phyloP scores from a whole-genome alignment of 2,888 invertebrate genomes.

The Pandemis cinnamomeana region DNA sequence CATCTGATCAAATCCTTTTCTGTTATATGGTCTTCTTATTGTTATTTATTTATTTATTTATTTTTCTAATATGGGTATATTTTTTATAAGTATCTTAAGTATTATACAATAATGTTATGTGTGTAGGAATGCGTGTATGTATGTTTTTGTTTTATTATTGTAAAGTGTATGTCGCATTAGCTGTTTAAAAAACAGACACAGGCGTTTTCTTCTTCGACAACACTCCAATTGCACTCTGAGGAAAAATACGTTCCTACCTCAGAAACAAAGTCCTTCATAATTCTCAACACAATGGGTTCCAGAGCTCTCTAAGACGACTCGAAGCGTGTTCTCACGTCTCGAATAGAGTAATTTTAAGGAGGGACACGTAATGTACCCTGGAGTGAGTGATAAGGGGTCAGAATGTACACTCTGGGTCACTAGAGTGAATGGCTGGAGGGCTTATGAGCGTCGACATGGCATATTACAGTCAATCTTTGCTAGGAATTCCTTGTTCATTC shows the following conservation, averaged over 20 bases:
- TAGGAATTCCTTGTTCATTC: background rate
- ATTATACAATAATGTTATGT: too few relatives aligned
- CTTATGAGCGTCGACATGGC: background rate
- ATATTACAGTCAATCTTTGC: background rate
- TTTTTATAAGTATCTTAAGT: too few relatives aligned
- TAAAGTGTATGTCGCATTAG: too few relatives aligned
- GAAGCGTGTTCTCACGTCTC: constrained; percentile 12
- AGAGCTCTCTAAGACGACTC: background rate
- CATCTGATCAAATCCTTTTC: too few relatives aligned
- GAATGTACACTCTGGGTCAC: background rate
- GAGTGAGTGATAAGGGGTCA: constrained; percentile 7
- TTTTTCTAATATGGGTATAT: too few relatives aligned
- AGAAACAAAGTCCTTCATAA: constrained; percentile 8
- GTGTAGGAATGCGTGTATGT: too few relatives aligned
- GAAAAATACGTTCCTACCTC: background rate
- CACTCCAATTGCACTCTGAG: background rate
- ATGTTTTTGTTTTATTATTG: too few relatives aligned
- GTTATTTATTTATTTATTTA: too few relatives aligned
- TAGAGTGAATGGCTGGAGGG: background rate
- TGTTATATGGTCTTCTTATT: too few relatives aligned
- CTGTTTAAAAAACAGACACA: too few relatives aligned
- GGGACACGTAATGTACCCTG: background rate
- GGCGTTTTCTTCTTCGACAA: too few relatives aligned
- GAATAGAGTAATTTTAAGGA: constrained; percentile 13
- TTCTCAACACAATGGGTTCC: constrained; percentile 3